Conservation (phyloP, 2,888 invertebrate species). For the Eumacrocentrus americanus region DNA sequence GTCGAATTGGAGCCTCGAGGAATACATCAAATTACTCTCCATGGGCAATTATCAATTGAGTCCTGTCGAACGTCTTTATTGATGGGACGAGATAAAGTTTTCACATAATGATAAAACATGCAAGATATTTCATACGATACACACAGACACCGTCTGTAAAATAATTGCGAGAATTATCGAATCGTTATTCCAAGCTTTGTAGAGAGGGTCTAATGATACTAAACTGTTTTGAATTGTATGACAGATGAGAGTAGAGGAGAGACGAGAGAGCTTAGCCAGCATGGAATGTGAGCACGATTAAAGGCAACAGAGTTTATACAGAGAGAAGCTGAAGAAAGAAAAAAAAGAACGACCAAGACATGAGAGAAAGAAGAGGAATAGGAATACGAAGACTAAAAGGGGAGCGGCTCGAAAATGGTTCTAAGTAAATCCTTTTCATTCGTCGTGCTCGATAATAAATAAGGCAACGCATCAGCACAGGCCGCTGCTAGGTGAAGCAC, state of each 20-base stretch:
- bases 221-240: slow-evolving; percentile 18
- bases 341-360: neutral
- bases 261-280: neutral
- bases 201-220: slow-evolving; percentile 9
- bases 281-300: slow-evolving; percentile 6
- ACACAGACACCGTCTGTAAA: neutral
- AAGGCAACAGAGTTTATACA: neutral
- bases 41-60: neutral
- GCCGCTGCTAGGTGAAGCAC: slow-evolving; percentile 7
- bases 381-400: slow-evolving; percentile 6
- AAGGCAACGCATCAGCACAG: slow-evolving; percentile 29
- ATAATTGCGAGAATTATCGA: slow-evolving; percentile 16
- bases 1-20: neutral
- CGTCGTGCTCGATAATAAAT: slow-evolving; percentile 41
- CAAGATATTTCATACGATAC: neutral
- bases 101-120: neutral
- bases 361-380: neutral
- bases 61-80: neutral
- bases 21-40: neutral
- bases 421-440: slow-evolving; percentile 37
- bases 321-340: neutral
- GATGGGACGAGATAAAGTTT: neutral
- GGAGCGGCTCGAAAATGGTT: slow-evolving; percentile 33
- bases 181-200: neutral
- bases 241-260: slow-evolving; percentile 10